Evolutionary conservation across 2,888 invertebrate genomes (phyloP), one percentile per base, ranked within the genome.

Genomic region (Aromia moschata): DNA sequence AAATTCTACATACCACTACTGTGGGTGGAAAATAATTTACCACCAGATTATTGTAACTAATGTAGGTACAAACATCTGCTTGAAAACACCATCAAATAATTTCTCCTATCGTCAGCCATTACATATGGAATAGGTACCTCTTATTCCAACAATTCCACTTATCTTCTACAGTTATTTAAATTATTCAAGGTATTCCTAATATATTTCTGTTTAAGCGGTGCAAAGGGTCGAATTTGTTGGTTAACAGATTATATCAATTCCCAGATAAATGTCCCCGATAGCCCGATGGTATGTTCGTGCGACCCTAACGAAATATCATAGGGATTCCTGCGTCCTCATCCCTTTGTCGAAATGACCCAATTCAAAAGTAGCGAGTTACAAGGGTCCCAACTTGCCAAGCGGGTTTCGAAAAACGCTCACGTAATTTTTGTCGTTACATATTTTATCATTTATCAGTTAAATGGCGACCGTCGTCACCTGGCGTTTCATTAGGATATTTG

Each of bases 191-290:
- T 14, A 38, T 47, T 36, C 20, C 36, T 18, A 10, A 40, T 51
- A 38, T 17, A 16, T 51, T 15, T 51, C 40, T 51, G 20, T 51
- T 38, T 25, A 31, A 51, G 30, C 51, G 2, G 10, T 10, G 40
- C 12, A 16, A n/a, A 16, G 5, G 30, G 15, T 16, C 5, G 31
- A 16, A 31, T 40, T 40, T 41, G 31, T 11, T 25, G 51, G 37
- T 25, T 30, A 51, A 51, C 17, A 30, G 51, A 51, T 51, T 30
- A 51, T 41, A 14, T 51, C 15, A 51, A 41, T 38, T 51, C 51
- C 25, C 41, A 51, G 51, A 51, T 51, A 40, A 51, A 51, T 51
- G 51, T 51, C 51, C 38, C 51, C 25, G 51, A 51, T 51, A 51
- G 30, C 40, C 51, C 49, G 17, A 9, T 17, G 41, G 31, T 40